Evolutionary conservation across 2,888 invertebrate genomes (phyloP), one percentile per base, ranked within the genome.

Genomic region (Lasius fuliginosus): DNA sequence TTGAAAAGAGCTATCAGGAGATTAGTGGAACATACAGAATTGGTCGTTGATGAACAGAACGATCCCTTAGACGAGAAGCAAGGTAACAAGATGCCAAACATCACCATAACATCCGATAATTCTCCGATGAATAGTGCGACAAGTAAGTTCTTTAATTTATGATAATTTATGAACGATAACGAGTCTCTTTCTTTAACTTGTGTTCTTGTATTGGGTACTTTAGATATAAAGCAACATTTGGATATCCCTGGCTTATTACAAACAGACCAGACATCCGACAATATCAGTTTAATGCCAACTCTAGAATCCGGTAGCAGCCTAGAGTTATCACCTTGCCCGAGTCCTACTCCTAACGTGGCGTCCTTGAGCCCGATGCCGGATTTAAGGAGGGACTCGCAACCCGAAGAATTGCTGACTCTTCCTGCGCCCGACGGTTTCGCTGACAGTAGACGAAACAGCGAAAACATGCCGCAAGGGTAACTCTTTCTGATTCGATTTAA

Each of bases 371-470:
- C 97, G 1, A 95, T 97, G 93, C 97, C 97, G 11, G 97, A 97
- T 92, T 93, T 96, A 42, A 94, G 96, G 82, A 95, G 97, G 76
- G 97, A 97, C 90, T 97, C 97, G 5, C 95, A 96, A 85, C 95
- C 96, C 71, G 96, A 97, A 64, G 96, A 96, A 82, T 95, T 95
- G 85, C 90, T 96, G 83, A 95, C 96, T 85, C 95, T 98, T 87
- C 98, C 98, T 1, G 98, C 97, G 65, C 98, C 98, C 9, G 96
- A 97, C 46, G 97, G 97, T 91, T 98, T 98, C 94, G 98, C 98
- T 3, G 98, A 98, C 92, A 97, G 97, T 87, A 96, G 98, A 60
- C 96, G 98, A 18, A 94, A 94, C 79, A 94, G 95, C 83, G 94
- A 93, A 1, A 94, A 93, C 85, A 85, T 92, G 36, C 90, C 89